These are phyloP conservation scores for Gryllus longicercus DNA, from an alignment of 2,888 invertebrate genomes.

Conservation along the genomic window DNA sequence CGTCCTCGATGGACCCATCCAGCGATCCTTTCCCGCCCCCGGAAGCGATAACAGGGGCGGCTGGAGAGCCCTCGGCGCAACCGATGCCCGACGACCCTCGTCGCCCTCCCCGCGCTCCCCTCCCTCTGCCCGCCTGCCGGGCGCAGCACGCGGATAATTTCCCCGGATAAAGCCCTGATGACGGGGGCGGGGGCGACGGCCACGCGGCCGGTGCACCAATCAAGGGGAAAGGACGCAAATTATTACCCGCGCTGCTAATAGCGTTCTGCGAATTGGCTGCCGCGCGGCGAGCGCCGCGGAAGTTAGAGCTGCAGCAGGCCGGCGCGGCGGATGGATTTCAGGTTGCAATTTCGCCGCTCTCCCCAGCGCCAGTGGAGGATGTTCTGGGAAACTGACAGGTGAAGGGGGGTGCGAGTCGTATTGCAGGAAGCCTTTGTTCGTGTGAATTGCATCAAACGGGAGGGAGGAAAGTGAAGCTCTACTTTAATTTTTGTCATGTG, in stretches of 20 bases:
- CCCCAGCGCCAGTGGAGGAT: too few relatives aligned
- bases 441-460: too few relatives aligned
- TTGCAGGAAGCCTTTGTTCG: too few relatives aligned
- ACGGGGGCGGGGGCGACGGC: not conserved
- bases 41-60: not conserved
- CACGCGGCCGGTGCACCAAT: not conserved
- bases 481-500: too few relatives aligned
- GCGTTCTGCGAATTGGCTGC: not conserved
- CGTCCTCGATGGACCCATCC: not conserved
- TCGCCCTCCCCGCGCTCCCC: not conserved
- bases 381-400: too few relatives aligned
- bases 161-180: not conserved
- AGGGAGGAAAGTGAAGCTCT: too few relatives aligned
- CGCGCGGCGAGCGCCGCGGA: too few relatives aligned
- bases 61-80: not conserved
- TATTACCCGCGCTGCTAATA: not conserved
- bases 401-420: too few relatives aligned
- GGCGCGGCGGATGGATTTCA: too few relatives aligned
- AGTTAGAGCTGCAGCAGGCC: too few relatives aligned
- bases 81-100: not conserved
- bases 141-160: not conserved
- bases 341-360: too few relatives aligned
- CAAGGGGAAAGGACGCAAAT: conserved; percentile 8
- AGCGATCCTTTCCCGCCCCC: not conserved
- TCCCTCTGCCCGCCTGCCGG: not conserved